Evolutionary conservation across 2,888 invertebrate genomes (phyloP).

Genomic region (Spisula solida): DNA sequence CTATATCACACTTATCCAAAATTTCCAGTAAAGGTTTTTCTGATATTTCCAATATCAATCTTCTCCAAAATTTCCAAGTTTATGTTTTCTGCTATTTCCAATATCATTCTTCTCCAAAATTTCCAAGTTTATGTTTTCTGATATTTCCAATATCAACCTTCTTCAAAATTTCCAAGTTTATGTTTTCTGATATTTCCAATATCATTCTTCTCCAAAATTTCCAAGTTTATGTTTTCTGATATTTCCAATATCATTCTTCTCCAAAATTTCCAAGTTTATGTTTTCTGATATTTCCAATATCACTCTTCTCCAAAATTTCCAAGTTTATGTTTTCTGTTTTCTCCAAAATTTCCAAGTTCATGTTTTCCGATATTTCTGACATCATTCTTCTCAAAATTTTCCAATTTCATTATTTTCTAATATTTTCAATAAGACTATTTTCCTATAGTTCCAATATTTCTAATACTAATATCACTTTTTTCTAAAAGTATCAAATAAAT

Average conservation of each 20-base stretch:
- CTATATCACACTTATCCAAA: background rate
- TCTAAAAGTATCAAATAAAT: background rate
- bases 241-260: no score
- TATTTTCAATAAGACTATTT: no score
- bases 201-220: background rate
- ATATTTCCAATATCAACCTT: background rate
- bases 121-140: background rate
- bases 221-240: no score
- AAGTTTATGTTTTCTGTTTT: background rate
- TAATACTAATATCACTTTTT: no score
- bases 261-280: no score
- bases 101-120: background rate
- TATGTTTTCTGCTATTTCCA: background rate
- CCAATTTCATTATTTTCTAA: background rate
- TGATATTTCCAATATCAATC: background rate
- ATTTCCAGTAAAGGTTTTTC: no score
- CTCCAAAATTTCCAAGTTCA: background rate
- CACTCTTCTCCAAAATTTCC: background rate
- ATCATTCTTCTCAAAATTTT: no score
- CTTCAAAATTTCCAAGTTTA: background rate
- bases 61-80: background rate
- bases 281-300: background rate
- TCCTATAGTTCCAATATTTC: background rate
- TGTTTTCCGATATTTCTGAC: background rate
- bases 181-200: background rate